Evolutionary conservation across 2,888 invertebrate species (phyloP), one percentile per base, ranked within the genome.

Genomic region (Osmoderma eremita): DNA sequence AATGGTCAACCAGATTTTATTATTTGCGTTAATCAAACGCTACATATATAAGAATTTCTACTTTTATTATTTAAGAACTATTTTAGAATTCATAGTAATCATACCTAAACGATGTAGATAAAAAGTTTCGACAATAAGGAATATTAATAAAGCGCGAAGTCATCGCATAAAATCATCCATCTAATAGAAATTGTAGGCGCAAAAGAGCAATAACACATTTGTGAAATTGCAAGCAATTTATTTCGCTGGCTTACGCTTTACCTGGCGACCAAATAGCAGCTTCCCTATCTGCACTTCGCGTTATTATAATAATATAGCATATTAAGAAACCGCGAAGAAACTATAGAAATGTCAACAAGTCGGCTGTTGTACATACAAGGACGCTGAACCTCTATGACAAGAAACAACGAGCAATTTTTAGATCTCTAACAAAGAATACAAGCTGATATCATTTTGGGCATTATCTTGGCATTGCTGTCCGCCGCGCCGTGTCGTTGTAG

Each of bases 291-390:
- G 20, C 38, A 74, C 24, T 30, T 73, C 73, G 74, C 73, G 73
- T 75, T 74, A 76, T 77, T 77, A 77, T 78, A 75, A 77, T 78
- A 77, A 78, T 77, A 71, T 71, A 72, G 71, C 72, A 64, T 73
- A 72, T 73, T 72, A 71, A 66, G 63, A 67, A 74, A 73, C 73
- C 70, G 36, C 63, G 24, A 56, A 67, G 64, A 69, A 70, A 74
- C 77, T 73, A 77, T 77, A 75, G 75, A 78, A 76, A 68, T 75
- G 77, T 77, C 76, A 63, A 61, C 24, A 62, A 69, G 67, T 10
- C 39, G 39, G 39, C 39, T n/a, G 58, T 45, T 13, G 42, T 58
- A 42, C 30, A 42, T 30, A 6, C 6, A 6, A 75, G 74, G 71
- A 70, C 67, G 39, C 20, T 39, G 22, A 49, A 39, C 12, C 48